Percentiles rank a stretch among this genome's conserved stretches.
These are phyloP conservation scores for Thripadectes ignobilis DNA, from an alignment of 2,797 vertebrate genomes.

Conservation along the genomic window DNA sequence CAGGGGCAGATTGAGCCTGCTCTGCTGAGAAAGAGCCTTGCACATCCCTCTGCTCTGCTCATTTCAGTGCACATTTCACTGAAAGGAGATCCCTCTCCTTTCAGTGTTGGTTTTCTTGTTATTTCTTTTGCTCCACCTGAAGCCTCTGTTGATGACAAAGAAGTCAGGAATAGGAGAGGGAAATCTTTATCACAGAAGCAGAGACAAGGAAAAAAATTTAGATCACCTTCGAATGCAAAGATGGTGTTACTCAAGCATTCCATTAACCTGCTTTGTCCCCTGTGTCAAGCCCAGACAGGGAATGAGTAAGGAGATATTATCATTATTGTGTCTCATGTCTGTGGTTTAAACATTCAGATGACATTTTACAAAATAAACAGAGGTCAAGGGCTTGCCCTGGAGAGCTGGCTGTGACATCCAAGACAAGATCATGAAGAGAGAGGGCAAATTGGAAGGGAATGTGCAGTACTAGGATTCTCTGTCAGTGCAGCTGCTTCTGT, in stretches of 20 bases:
- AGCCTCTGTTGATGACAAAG: background rate
- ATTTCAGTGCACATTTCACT: background rate
- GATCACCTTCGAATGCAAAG: background rate
- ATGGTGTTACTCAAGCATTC: background rate
- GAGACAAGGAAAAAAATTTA: background rate
- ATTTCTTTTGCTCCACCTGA: background rate
- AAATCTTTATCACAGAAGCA: background rate
- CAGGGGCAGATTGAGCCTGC: background rate
- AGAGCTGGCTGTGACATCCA: background rate
- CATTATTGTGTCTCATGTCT: background rate
- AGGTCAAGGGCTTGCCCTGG: background rate
- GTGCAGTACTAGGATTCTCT: background rate
- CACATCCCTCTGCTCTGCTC: background rate
- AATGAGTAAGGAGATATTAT: background rate
- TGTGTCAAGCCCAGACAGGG: background rate
- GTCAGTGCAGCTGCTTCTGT: background rate
- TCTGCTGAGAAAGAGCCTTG: background rate
- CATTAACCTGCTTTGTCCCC: background rate
- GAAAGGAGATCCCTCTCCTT: background rate
- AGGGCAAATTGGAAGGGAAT: background rate
- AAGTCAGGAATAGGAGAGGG: background rate
- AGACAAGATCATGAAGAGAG: background rate
- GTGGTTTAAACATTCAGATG: background rate
- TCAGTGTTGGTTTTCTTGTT: background rate
- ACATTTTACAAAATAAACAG: conserved; percentile 1